Base-by-base conservation (phyloP, 2,797 vertebrate species). In the Graptemys geographica region DNA sequence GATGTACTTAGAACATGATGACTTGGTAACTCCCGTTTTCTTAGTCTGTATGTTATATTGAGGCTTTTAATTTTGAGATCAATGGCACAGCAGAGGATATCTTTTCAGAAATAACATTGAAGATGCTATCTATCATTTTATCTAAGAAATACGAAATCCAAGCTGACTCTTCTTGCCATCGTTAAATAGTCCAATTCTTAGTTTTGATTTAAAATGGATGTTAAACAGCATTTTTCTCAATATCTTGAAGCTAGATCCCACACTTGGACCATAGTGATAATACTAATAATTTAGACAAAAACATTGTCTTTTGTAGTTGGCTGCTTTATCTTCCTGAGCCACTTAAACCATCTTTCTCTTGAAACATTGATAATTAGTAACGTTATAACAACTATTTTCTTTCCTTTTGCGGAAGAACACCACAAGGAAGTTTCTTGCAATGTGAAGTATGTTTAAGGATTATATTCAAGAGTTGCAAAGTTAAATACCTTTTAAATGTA, bases 401-500 rank as follows among this genome's bases (percentile, higher is more conserved):
- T 82, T 41, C 78, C 88, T 84, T 56, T 82, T 78, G n/a, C 2
- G 25, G 89, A 87, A 27, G 18, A 9, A 49, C 76, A 52, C 44
- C 56, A 10, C 69, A 86, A 83, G 89, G 92, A 82, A 33, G 2
- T 96, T 93, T 85, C 86, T 31, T 47, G 31, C 0, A 31, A 83
- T 88, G 57, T 65, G 84, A 93, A 51, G 25, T 94, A 28, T 81
- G 88, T 87, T 88, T 93, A 83, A 92, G 62, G 41, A 90, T 96
- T 92, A 92, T 49, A 27, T 91, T 47, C 84, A 79, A 37, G 2
- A n/a, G 4, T 53, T 55, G n/a, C 62, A 3, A 83, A 94, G 90
- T 95, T 90, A 87, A 90, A 96, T 89, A 88, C 89, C 85, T 95
- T 96, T 97, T 96, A 97, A 94, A 97, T 93, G 84, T 88, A 94